These are phyloP conservation scores for Nephrocerus scutellatus DNA, from an alignment of 2,888 invertebrate species.

Conservation along the genomic window DNA sequence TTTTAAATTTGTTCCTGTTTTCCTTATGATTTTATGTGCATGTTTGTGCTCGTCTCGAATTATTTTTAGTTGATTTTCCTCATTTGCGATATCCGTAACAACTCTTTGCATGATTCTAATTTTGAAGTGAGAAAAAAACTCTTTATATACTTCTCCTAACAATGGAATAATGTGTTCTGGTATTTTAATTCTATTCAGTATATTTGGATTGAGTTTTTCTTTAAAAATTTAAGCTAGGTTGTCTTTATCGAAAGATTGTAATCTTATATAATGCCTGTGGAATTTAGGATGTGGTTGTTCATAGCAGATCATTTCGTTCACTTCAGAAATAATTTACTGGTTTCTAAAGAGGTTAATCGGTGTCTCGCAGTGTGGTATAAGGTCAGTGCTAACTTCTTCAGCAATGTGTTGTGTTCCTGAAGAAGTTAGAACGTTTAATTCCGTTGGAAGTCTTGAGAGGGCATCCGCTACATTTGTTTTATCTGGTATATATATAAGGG, in stretches of 20 bases:
- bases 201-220: slow-evolving; percentile 6
- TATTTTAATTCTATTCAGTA: slow-evolving; percentile 9
- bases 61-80: slow-evolving; percentile 7
- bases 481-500: too few species aligned
- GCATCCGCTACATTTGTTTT: too few species aligned
- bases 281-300: too few species aligned
- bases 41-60: slow-evolving; percentile 7
- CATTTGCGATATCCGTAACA: too few species aligned
- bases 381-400: too few species aligned
- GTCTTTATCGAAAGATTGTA: background rate
- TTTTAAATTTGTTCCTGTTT: slow-evolving; percentile 12
- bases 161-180: slow-evolving; percentile 3
- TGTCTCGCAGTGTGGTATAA: too few species aligned
- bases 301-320: too few species aligned
- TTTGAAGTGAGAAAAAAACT: slow-evolving; percentile 5
- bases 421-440: too few species aligned
- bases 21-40: slow-evolving; percentile 11
- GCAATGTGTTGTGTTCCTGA: too few species aligned
- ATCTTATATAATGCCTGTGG: background rate
- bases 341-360: too few species aligned
- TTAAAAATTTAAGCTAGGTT: slow-evolving; percentile 4
- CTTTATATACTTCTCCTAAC: slow-evolving; percentile 6
- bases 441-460: too few species aligned
- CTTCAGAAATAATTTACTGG: too few species aligned
- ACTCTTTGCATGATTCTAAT: slow-evolving; percentile 6